Evolutionary conservation across 2,888 invertebrate species (phyloP), one percentile per base, ranked within the genome.

Genomic region (Rhagophthalmus giganteus): DNA sequence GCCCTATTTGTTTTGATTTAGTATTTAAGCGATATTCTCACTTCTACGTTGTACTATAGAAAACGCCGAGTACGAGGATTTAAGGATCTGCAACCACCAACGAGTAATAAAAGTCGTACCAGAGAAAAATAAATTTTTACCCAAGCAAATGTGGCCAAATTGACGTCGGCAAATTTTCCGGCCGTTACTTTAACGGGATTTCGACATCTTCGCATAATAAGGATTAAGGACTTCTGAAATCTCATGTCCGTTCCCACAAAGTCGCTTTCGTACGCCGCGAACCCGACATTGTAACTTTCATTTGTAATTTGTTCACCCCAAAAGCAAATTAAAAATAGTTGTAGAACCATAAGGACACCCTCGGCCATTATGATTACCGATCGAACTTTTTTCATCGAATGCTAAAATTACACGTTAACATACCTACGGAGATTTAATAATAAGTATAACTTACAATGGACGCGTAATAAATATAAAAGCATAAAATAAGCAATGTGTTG

Each of bases 211-310:
- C 13, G 28, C 6, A 38, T 46, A 11, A 37, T 46, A 2, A 46
- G 12, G 7, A 13, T 6, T 3, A 46, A 14, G 2, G 14, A 33
- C 9, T 32, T 42, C 26, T 42, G 42, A 42, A 33, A 42, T 27
- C 33, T 46, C 2, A 38, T 2, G 32, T 46, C 46, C 2, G 38
- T 31, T 30, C 46, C 46, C 11, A 37, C 24, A 25, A 46, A 46
- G 10, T 38, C 15, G 2, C 14, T 13, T 14, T 37, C 38, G 7
- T 13, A 31, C 3, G 14, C 26, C 3, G 37, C 46, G n/a, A n/a
- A n/a, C 1, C 37, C 38, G 13, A 46, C 31, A 10, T 12, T 7
- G n/a, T 26, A 32, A 27, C 47, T 47, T 32, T 26, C 5, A 16
- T n/a, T 15, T 8, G 34, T 16, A 16, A 44, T 14, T 26, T 34